Evolutionary conservation across 2,888 invertebrate species (phyloP).

Genomic region (Actias luna): DNA sequence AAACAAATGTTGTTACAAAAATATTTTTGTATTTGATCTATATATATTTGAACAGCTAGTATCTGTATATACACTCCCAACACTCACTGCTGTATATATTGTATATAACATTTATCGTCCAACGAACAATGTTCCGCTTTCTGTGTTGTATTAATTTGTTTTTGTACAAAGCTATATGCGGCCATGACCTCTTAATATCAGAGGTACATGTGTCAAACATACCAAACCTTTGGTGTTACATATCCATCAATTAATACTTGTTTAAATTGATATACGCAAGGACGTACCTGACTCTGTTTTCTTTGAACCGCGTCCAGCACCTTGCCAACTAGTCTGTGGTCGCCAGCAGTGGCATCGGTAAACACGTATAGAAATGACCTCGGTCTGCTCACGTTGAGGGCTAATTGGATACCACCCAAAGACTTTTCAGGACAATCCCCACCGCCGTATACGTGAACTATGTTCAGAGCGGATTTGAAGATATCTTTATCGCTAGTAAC

Average conservation of each 20-base stretch:
- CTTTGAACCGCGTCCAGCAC: constrained; percentile 86
- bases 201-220: too few relatives aligned
- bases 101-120: too few relatives aligned
- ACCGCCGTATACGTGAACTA: constrained; percentile 84
- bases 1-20: too few relatives aligned
- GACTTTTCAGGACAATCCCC: constrained; percentile 90
- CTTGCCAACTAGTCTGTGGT: constrained; percentile 82
- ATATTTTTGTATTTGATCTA: too few relatives aligned
- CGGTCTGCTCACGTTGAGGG: constrained; percentile 84
- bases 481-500: constrained; percentile 84
- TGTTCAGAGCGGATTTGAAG: constrained; percentile 80
- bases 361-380: constrained; percentile 88
- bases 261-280: neutral
- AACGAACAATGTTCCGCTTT: too few relatives aligned
- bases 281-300: constrained; percentile 85
- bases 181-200: too few relatives aligned
- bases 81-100: too few relatives aligned
- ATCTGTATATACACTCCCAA: too few relatives aligned
- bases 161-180: too few relatives aligned
- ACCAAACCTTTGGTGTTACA: too few relatives aligned
- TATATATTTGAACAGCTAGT: too few relatives aligned
- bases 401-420: constrained; percentile 84
- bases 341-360: constrained; percentile 88
- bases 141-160: too few relatives aligned
- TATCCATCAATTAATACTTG: neutral